These are phyloP conservation scores for Melikaiella ostensackeni DNA, from an alignment of 2,888 invertebrate genomes.

Conservation along the genomic window DNA sequence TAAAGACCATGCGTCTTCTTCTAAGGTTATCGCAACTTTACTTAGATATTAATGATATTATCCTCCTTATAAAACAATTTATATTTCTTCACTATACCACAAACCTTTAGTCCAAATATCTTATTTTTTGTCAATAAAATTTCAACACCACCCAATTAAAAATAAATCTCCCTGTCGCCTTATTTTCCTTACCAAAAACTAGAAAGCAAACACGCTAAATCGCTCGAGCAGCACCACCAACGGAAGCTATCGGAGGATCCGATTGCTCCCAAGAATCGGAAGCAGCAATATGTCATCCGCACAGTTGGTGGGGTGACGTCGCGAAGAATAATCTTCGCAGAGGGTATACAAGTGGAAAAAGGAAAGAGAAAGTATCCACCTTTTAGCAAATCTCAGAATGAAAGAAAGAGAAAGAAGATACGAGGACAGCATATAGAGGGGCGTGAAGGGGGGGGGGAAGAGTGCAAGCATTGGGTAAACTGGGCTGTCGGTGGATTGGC, in stretches of 20 bases:
- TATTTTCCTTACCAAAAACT: background rate
- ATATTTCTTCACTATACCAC: no score
- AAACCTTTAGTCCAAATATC: no score
- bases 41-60: no score
- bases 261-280: slow-evolving; percentile 12
- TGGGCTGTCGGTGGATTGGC: slow-evolving; percentile 62
- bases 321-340: slow-evolving; percentile 28
- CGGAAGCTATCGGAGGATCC: background rate
- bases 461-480: slow-evolving; percentile 58
- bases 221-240: slow-evolving; percentile 19
- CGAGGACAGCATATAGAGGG: slow-evolving; percentile 37
- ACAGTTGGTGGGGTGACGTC: slow-evolving; percentile 14
- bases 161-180: background rate
- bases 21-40: no score
- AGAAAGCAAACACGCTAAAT: background rate
- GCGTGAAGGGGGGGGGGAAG: slow-evolving; percentile 40
- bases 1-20: no score
- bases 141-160: background rate
- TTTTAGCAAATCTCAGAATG: background rate
- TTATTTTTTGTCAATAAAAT: background rate
- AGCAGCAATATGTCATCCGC: slow-evolving; percentile 38
- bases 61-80: no score
- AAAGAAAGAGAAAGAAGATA: slow-evolving; percentile 38
- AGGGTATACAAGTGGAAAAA: background rate
- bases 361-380: slow-evolving; percentile 7